Evolutionary conservation across 1,140 invertebrate species (phyloP).

Genomic region (Trialeurodes vaporariorum): DNA sequence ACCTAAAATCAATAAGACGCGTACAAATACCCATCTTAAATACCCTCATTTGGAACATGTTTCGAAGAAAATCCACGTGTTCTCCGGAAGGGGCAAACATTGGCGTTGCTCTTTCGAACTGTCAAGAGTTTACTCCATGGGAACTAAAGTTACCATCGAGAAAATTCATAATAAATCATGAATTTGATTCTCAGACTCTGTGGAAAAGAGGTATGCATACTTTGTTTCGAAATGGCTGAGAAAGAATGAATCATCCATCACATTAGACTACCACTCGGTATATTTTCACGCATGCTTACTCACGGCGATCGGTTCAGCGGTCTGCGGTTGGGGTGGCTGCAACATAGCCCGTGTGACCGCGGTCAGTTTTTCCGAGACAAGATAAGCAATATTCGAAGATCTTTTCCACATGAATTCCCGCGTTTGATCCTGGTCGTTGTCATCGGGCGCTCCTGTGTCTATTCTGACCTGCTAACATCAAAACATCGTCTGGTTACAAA

Average conservation of each 20-base stretch:
- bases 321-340: constrained; percentile 36
- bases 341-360: constrained; percentile 64
- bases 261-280: neutral
- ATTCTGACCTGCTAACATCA: constrained; percentile 53
- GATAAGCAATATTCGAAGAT: constrained; percentile 63
- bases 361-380: constrained; percentile 65
- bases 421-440: constrained; percentile 66
- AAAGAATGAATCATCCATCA: neutral
- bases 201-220: neutral
- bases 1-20: too few species aligned
- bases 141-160: neutral
- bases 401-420: constrained; percentile 67
- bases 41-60: too few species aligned
- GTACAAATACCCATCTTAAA: too few species aligned
- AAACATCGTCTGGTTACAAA: constrained; percentile 8
- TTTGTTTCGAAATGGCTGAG: neutral
- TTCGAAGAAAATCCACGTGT: too few species aligned
- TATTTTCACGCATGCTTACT: neutral
- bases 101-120: too few species aligned
- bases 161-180: neutral
- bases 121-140: too few species aligned
- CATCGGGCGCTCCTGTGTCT: constrained; percentile 41
- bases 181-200: neutral
- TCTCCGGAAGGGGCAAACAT: too few species aligned
- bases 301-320: neutral